Base-by-base conservation (phyloP, 2,888 invertebrate genomes). In the Ectemnius lituratus region DNA sequence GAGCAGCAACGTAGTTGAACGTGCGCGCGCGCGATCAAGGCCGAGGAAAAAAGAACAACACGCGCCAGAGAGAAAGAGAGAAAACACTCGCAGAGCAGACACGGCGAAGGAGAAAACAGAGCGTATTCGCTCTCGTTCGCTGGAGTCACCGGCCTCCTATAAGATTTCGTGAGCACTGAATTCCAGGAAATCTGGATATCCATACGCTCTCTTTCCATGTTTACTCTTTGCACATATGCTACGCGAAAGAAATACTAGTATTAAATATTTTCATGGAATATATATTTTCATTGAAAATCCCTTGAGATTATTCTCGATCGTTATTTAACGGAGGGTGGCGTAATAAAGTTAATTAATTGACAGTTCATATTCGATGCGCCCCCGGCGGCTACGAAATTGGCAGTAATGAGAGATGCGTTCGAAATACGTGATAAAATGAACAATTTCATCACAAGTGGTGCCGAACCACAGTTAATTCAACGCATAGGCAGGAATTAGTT, bases 11-110 rank as follows among this genome's bases (percentile, higher is more conserved):
- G 37, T 37, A 37, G 37, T 37, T 6, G 37, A 37, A 4, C 37
- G 37, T 37, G 23, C 47, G 47, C 47, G 13, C 11, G 63, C 70
- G 67, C 80, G 80, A 85, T 83, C 84, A 84, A 84, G 84, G 84
- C 71, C 82, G 80, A 79, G 82, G 76, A 86, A 37, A 37, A 83
- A 83, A 85, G 80, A 84, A 75, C 67, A 80, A 84, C 23, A 23
- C 3, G 23, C 23, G 2, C 75, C 67, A 62, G 60, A 66, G 68
- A 68, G 49, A 47, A 61, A 23, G 56, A 37, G 37, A 37, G 37
- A 37, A 37, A 2, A 37, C 37, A 37, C 8, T 6, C 37, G 37
- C 11, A 37, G 0, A 37, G 37, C 6, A 37, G 37, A 37, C 46
- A 49, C 58, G 23, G 3, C 23, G 67, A 69, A 46, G 23, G 62